Base-by-base conservation (phyloP, 2,888 invertebrate genomes). In the Pollenia labialis region DNA sequence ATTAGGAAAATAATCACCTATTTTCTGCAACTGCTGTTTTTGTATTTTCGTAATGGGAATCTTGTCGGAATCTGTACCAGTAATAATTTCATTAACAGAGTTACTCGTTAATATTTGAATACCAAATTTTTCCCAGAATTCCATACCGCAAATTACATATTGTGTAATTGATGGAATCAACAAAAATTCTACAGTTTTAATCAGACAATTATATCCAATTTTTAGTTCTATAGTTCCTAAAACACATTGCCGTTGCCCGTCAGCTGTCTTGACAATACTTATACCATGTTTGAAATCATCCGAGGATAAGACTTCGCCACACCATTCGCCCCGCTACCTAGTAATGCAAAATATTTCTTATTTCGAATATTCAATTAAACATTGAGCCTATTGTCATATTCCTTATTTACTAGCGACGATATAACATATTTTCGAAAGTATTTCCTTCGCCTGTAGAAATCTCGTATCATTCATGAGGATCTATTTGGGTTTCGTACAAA, bases 81-180 rank as follows among this genome's bases (percentile, higher is more conserved):
- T 46, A 54, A 10, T 23, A 6, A 32, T 54, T 44, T 66, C 66
- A 32, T n/a, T 46, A 56, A 56, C 54, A 4, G 46, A n/a, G 52
- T 44, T 62, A 62, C 14, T 62, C 0, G n/a, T 14, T 3, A 0
- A 52, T 23, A 23, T 23, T 23, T 23, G 23, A 23, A 23, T 23
- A 2, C 23, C 23, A 23, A 23, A 23, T 23, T 23, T 23, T 23
- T 23, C 23, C 23, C 23, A 23, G 23, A 23, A 23, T 23, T 23
- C 2, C 23, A 23, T 23, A 23, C 23, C 71, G 42, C 71, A 71
- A 10, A 71, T 71, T 2, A 71, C 16, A 56, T 71, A 18, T 12
- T 56, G 71, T 16, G 6, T 3, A 0, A 71, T 71, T n/a, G 71
- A 16, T 14, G 71, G 71, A 12, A 71, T 54, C 16, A 71, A 40